Conservation (phyloP, 2,113 vertebrate genomes). For the Lethenteron reissneri region DNA sequence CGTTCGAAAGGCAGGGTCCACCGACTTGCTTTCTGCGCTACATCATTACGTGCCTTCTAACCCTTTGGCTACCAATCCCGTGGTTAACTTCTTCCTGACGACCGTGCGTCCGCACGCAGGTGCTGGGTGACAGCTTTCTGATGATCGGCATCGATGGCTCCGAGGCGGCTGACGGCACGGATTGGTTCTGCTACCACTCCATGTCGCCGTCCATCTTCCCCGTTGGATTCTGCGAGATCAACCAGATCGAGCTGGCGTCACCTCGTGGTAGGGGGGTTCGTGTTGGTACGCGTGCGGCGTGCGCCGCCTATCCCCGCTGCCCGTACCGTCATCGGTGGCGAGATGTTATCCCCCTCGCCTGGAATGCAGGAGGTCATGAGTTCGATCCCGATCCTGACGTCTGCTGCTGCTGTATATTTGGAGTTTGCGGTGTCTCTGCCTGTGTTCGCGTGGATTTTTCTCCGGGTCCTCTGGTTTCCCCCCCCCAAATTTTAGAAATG, state of each 20-base stretch:
- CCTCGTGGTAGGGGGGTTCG: constrained; percentile 37
- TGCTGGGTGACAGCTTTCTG: constrained; percentile 65
- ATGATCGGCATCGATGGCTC: constrained; percentile 74
- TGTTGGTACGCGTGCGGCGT: not conserved
- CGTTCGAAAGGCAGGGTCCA: constrained; percentile 44
- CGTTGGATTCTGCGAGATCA: constrained; percentile 48
- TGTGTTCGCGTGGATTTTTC: too few species aligned
- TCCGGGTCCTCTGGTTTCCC: too few species aligned
- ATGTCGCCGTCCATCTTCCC: constrained; percentile 71
- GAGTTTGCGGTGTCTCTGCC: too few species aligned
- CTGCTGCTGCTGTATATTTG: too few species aligned
- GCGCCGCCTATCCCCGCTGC: not conserved
- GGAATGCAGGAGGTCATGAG: too few species aligned
- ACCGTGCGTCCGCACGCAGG: constrained; percentile 19
- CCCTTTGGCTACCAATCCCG: not conserved
- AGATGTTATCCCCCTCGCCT: not conserved
- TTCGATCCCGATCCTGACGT: too few species aligned
- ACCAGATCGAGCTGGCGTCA: constrained; percentile 42
- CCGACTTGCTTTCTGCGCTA: too few species aligned
- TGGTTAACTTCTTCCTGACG: too few species aligned
- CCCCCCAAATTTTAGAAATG: too few species aligned
- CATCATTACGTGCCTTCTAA: not conserved
- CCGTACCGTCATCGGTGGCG: not conserved
- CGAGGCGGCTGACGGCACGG: constrained; percentile 28
- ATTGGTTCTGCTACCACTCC: constrained; percentile 85